Base-by-base conservation (phyloP, 1,140 invertebrate genomes). In the Radopholus similis region DNA sequence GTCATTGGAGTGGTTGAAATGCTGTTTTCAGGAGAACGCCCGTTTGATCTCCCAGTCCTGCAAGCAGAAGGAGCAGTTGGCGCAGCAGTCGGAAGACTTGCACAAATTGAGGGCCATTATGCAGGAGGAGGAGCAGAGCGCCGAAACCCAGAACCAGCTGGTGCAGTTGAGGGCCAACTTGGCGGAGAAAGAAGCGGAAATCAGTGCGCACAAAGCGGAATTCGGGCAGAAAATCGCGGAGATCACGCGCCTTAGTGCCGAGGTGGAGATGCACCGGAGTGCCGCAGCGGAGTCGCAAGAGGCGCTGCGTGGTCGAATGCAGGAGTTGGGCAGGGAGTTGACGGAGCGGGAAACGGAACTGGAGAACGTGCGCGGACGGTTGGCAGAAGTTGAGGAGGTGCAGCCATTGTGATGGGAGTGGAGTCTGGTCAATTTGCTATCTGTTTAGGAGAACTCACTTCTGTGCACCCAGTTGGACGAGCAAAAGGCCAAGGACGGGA, bases 21-120 rank as follows among this genome's bases (percentile, higher is more conserved):
- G 6, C 4, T n/a, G 53, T 30, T 15, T 64, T 51, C 30, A 64
- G 62, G 42, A 64, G 18, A 18, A 64, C 21, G 15, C 56, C n/a
- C 35, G 28, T 23, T 18, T 64, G n/a, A 9, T 56, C 23, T 32
- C 30, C 18, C 37, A 64, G 26, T 56, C 55, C 18, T 38, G 15
- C 44, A 28, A 47, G 26, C 62, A 60, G 4, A 47, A 60, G 18
- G 37, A 60, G 26, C 34, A 60, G 15, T 49, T 58, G 18, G 44
- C 11, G n/a, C 37, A 15, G n/a, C 1, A 30, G 0, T 30, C 26
- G 4, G n/a, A 51, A 51, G 47, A 51, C 23, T 23, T 51, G 47
- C 9, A 6, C 21, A 26, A 51, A 23, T 26, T 28, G 47, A 28
- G 30, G 30, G 21, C n/a, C n/a, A n/a, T n/a, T n/a, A n/a, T n/a